Percentiles rank a stretch among this genome's conserved stretches.
Evolutionary conservation across 1,140 invertebrate genomes (phyloP).

Genomic region (Yoshiicerus persimilis): DNA sequence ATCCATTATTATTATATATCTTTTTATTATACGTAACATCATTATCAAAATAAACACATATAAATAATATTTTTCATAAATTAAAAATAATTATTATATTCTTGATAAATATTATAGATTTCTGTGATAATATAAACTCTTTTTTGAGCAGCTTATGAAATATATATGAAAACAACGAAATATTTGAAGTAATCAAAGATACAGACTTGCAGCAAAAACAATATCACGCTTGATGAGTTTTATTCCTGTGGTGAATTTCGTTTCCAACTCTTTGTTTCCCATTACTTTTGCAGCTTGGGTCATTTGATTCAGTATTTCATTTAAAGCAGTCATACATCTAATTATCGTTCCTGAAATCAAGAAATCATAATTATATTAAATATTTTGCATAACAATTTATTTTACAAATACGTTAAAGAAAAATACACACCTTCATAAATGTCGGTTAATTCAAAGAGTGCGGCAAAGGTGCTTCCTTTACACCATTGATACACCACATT

Average conservation of each 20-base stretch:
- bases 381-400: not conserved
- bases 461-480: not conserved
- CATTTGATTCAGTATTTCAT: slow-evolving; percentile 95
- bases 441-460: not conserved
- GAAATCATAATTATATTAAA: not conserved
- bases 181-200: slow-evolving; percentile 70
- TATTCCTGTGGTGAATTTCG: slow-evolving; percentile 92
- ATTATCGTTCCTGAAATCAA: not conserved
- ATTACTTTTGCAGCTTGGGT: slow-evolving; percentile 95
- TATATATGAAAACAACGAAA: not conserved
- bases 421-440: not conserved
- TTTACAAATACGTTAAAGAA: not conserved
- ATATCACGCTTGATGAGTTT: slow-evolving; percentile 94
- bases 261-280: slow-evolving; percentile 92
- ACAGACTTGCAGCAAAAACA: slow-evolving; percentile 97
- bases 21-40: too few species aligned
- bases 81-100: too few species aligned
- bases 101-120: too few species aligned
- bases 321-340: slow-evolving; percentile 79
- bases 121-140: too few species aligned
- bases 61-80: too few species aligned
- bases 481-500: not conserved
- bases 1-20: too few species aligned
- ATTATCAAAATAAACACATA: too few species aligned
- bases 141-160: too few species aligned